Evolutionary conservation across 2,797 vertebrate species (phyloP).

Genomic region (Melanotaenia boesemani): DNA sequence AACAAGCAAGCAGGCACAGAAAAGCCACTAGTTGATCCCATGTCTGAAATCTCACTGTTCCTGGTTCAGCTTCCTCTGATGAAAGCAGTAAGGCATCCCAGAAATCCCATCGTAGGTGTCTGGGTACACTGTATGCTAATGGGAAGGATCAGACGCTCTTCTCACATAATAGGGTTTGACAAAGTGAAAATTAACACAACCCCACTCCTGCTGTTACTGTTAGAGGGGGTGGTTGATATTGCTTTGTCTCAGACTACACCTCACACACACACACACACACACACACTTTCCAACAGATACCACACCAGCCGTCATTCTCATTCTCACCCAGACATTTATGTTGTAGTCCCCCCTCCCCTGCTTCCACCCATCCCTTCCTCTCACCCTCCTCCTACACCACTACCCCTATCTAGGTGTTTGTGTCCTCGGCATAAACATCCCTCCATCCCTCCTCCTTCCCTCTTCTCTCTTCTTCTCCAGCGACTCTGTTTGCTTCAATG

Average conservation of each 20-base stretch:
- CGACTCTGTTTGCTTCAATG: conserved; percentile 83
- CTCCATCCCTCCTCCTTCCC: conserved; percentile 69
- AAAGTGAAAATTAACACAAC: conserved; percentile 84
- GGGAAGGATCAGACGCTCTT: conserved; percentile 67
- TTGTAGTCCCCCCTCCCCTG: conserved; percentile 38
- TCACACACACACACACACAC: conserved; percentile 30
- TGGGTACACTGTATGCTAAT: conserved; percentile 73
- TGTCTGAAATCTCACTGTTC: conserved; percentile 25
- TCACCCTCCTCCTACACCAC: conserved; percentile 49
- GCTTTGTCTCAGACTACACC: conserved; percentile 66
- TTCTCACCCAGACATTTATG: conserved; percentile 80
- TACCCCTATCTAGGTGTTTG: conserved; percentile 73
- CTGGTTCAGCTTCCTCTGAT: conserved; percentile 38
- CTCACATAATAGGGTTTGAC: conserved; percentile 82
- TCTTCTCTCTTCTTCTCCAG: conserved; percentile 76
- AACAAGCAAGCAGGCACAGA: conserved; percentile 2
- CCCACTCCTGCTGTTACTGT: conserved; percentile 79
- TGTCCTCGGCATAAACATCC: conserved; percentile 82
- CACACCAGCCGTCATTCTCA: conserved; percentile 72
- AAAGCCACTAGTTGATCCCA: conserved; percentile 68
- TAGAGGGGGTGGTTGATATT: conserved; percentile 65
- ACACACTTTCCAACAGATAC: conserved; percentile 62
- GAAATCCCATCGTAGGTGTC: conserved; percentile 66
- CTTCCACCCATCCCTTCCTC: conserved; percentile 39
- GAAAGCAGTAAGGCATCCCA: conserved; percentile 55